A percentile compares a stretch with the other conserved stretches of the same genome.
Conservation (phyloP, 2,797 vertebrate genomes). For the Zalophus californianus region DNA sequence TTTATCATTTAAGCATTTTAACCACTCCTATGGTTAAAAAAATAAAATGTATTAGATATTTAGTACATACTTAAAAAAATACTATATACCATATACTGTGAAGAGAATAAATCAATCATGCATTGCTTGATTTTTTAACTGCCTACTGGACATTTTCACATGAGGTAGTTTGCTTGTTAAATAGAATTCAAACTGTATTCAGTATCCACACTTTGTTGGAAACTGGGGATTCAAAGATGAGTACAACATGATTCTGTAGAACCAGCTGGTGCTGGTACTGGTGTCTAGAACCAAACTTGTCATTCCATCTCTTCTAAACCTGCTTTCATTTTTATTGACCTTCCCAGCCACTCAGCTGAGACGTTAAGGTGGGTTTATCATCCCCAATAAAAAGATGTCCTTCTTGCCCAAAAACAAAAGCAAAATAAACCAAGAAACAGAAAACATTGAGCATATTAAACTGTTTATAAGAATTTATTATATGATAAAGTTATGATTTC, state of each 20-base stretch:
- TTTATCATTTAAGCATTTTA: conserved; percentile 11
- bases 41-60: conserved; percentile 9
- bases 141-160: not conserved
- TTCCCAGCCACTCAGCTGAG: not conserved
- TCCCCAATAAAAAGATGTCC: not conserved
- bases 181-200: not conserved
- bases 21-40: conserved; percentile 23
- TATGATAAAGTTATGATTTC: not conserved
- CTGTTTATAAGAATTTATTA: not conserved
- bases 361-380: not conserved
- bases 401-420: not conserved
- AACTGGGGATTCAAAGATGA: not conserved
- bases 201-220: not conserved
- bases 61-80: not conserved
- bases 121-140: conserved; percentile 11
- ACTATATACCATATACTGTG: not conserved
- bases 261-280: not conserved
- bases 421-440: not conserved
- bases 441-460: not conserved
- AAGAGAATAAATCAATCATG: not conserved
- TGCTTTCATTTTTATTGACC: not conserved
- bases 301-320: not conserved
- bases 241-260: not conserved
- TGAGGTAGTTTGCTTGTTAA: not conserved
- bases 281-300: not conserved